Percentiles rank a stretch among this genome's conserved stretches.
phyloP scores from a whole-genome alignment of 2,797 vertebrate species.

The Liasis olivaceus region DNA sequence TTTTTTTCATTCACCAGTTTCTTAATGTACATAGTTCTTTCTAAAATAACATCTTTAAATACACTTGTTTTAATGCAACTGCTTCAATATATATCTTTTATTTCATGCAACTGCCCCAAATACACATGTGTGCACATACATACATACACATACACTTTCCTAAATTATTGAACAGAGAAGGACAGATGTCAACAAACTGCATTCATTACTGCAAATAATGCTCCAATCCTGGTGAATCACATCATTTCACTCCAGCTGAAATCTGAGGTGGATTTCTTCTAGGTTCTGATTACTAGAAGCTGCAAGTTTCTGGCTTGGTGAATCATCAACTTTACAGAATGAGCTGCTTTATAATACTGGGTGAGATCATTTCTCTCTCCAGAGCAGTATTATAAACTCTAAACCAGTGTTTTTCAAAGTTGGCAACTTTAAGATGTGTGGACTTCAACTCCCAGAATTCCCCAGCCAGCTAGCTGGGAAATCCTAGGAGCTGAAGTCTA shows the following conservation, averaged over 20 bases:
- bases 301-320: not conserved
- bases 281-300: not conserved
- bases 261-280: not conserved
- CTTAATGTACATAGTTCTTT: too few species aligned
- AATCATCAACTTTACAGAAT: not conserved
- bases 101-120: not conserved
- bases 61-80: not conserved
- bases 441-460: not conserved
- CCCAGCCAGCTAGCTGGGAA: too few species aligned
- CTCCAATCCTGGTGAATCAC: not conserved
- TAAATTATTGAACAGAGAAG: not conserved
- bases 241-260: not conserved
- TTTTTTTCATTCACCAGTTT: too few species aligned
- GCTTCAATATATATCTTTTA: not conserved
- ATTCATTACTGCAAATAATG: not conserved
- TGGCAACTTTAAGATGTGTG: not conserved
- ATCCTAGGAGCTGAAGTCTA: not conserved
- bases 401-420: not conserved
- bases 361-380: not conserved
- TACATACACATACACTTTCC: not conserved
- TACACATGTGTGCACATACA: not conserved
- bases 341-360: not conserved
- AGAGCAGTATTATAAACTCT: not conserved
- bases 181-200: not conserved
- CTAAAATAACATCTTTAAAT: not conserved